Percentiles rank a stretch among this genome's conserved stretches.
phyloP scores from a whole-genome alignment of 2,113 vertebrate genomes.

The Australoheros scitulus region DNA sequence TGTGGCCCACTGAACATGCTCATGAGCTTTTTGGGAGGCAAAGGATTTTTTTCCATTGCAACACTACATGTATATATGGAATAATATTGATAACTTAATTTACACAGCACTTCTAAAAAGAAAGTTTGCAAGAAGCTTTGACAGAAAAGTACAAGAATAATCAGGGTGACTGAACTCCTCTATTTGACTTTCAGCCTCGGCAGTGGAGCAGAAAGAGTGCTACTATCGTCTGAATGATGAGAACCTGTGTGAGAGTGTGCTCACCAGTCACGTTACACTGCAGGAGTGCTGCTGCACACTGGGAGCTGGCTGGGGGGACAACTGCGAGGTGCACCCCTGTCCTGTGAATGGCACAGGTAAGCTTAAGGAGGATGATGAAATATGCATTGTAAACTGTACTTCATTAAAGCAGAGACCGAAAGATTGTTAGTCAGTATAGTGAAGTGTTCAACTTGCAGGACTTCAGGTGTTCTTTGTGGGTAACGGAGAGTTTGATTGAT shows the following conservation, averaged over 20 bases:
- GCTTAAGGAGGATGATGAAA: constrained; percentile 13
- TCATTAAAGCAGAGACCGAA: too few relatives aligned
- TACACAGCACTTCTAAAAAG: not conserved
- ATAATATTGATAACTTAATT: not conserved
- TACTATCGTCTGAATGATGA: constrained; percentile 93
- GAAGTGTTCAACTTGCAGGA: too few relatives aligned
- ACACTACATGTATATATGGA: not conserved
- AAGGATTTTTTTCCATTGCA: not conserved
- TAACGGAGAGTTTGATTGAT: too few relatives aligned
- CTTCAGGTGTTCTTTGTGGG: too few relatives aligned
- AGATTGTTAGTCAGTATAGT: too few relatives aligned
- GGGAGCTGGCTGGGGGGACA: constrained; percentile 97
- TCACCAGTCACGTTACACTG: constrained; percentile 91
- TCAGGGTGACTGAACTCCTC: not conserved
- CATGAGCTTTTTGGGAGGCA: not conserved
- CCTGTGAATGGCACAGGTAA: constrained; percentile 91
- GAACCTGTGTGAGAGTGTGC: constrained; percentile 95
- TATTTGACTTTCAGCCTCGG: constrained; percentile 25
- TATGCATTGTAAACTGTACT: not conserved
- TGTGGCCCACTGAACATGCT: not conserved
- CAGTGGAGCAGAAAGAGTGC: constrained; percentile 92
- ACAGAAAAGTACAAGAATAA: not conserved
- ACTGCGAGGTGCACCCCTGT: constrained; percentile 97
- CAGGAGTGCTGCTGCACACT: constrained; percentile 97
- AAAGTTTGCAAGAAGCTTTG: not conserved